A percentile compares a stretch with the other conserved stretches of the same genome.
Conservation (phyloP, 2,888 invertebrate genomes). For the Cryptophagus acutangulus region DNA sequence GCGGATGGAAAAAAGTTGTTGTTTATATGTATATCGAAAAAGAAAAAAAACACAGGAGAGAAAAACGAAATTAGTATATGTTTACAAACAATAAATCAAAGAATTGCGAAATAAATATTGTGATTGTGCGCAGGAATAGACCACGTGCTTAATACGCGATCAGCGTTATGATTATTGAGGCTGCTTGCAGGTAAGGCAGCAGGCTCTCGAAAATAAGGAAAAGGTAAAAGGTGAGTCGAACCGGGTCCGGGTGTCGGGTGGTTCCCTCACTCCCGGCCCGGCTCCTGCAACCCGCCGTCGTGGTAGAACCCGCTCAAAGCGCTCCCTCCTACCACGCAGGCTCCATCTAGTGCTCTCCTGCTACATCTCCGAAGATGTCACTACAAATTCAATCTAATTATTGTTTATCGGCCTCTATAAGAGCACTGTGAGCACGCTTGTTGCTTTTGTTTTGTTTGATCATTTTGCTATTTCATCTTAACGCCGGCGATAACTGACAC, state of each 20-base stretch:
- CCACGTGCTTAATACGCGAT: slow-evolving; percentile 23
- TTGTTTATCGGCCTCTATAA: slow-evolving; percentile 36
- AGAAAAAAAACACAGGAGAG: too few species aligned
- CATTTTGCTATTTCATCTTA: slow-evolving; percentile 34
- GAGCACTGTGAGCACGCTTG: slow-evolving; percentile 31
- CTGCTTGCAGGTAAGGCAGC: neutral
- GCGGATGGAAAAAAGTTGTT: slow-evolving; percentile 2
- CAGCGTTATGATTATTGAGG: slow-evolving; percentile 1
- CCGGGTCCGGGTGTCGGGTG: slow-evolving; percentile 13
- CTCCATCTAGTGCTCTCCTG: slow-evolving; percentile 30
- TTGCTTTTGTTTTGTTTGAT: slow-evolving; percentile 32
- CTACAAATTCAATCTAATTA: slow-evolving; percentile 37
- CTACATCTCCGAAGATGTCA: slow-evolving; percentile 24
- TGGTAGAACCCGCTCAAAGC: too few species aligned
- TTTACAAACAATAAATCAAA: slow-evolving; percentile 25
- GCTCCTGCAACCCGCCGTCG: slow-evolving; percentile 34
- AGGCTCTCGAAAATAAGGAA: neutral
- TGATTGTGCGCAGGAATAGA: slow-evolving; percentile 22
- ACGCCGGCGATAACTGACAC: slow-evolving; percentile 38
- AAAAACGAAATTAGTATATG: too few species aligned
- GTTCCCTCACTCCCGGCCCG: too few species aligned
- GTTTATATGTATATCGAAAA: too few species aligned
- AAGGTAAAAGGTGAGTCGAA: slow-evolving; percentile 17
- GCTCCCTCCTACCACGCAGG: too few species aligned
- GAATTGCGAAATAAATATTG: slow-evolving; percentile 22